phyloP scores from a whole-genome alignment of 2,113 vertebrate genomes.

The Burhinus oedicnemus region DNA sequence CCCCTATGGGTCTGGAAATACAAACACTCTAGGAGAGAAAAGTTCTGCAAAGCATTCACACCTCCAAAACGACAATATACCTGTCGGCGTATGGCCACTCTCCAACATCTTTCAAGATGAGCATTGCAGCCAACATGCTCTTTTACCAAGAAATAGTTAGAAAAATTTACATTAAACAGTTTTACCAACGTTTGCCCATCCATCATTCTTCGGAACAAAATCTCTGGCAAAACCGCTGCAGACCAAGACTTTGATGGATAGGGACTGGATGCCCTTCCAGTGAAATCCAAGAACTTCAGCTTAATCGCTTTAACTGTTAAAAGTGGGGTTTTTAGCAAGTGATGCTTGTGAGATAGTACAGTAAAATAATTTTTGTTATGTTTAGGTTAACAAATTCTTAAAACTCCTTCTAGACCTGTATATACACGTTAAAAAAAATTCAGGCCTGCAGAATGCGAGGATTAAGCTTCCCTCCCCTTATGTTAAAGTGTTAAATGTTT shows the following conservation, averaged over 20 bases:
- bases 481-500: conserved; percentile 18
- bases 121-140: not conserved
- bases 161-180: not conserved
- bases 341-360: not conserved
- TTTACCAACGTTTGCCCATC: not conserved
- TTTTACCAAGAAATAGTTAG: not conserved
- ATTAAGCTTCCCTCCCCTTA: conserved; percentile 8
- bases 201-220: not conserved
- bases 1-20: not conserved
- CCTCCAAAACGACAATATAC: not conserved
- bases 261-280: conserved; percentile 13
- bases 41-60: not conserved
- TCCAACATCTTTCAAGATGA: not conserved
- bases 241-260: conserved; percentile 7
- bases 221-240: not conserved
- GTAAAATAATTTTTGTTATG: not conserved
- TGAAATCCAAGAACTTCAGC: conserved; percentile 20
- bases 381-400: not conserved
- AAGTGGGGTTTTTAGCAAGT: not conserved
- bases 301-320: not conserved
- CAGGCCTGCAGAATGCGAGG: not conserved
- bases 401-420: not conserved
- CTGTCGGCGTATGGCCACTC: not conserved
- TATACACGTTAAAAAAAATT: not conserved
- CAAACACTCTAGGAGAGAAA: not conserved